phyloP scores from a whole-genome alignment of 2,797 vertebrate species.

The Meriones psammophilus region DNA sequence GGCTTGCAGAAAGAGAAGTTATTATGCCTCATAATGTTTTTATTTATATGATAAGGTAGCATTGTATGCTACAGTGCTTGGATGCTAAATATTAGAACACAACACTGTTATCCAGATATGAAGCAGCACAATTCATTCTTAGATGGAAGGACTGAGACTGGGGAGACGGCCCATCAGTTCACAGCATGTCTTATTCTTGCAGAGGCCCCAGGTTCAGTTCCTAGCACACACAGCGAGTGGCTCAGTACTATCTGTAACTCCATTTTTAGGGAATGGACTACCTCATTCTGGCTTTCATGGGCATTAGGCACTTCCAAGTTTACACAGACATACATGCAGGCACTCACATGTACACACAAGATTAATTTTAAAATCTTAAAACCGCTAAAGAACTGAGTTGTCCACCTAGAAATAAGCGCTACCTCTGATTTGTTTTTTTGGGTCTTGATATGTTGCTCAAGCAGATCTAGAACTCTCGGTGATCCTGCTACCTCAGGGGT shows the following conservation, averaged over 20 bases:
- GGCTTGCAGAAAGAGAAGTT: conserved; percentile 11
- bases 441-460: not conserved
- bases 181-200: not conserved
- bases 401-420: not conserved
- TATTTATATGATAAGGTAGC: conserved; percentile 13
- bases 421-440: not conserved
- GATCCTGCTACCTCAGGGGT: too few relatives aligned
- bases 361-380: not conserved
- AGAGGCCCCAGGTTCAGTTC: not conserved
- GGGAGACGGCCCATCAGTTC: not conserved
- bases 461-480: not conserved
- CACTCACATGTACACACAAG: not conserved
- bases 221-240: not conserved
- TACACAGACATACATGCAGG: not conserved
- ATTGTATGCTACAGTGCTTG: not conserved
- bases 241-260: not conserved
- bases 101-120: not conserved
- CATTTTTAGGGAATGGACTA: not conserved
- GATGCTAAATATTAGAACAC: not conserved
- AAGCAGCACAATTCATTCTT: not conserved
- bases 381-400: not conserved
- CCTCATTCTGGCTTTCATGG: too few relatives aligned
- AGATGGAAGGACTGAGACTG: not conserved
- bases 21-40: not conserved
- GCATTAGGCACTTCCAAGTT: too few relatives aligned